phyloP scores from a whole-genome alignment of 2,888 invertebrate genomes.

The Drosophila dives region DNA sequence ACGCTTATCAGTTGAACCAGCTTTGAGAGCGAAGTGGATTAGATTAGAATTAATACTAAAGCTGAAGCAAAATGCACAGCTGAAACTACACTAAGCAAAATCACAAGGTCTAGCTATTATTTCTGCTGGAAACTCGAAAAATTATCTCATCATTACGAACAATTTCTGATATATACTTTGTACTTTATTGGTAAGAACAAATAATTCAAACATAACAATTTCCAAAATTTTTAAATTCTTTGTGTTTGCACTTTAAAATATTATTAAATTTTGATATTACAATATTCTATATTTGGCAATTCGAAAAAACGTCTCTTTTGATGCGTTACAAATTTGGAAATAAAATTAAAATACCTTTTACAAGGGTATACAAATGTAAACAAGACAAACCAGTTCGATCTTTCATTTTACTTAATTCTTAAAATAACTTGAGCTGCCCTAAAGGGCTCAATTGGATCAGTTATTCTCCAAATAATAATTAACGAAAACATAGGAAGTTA shows the following conservation, averaged over 20 bases:
- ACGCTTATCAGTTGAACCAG: conserved; percentile 29
- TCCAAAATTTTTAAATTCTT: too few relatives aligned
- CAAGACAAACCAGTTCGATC: neutral
- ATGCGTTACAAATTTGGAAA: neutral
- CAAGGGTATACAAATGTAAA: neutral
- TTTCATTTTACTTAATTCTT: neutral
- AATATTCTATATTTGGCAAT: neutral
- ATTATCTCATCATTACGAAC: neutral
- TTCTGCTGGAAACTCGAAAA: neutral
- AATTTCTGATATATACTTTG: neutral
- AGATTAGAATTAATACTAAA: conserved; percentile 1
- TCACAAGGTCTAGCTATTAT: neutral
- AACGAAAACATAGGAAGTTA: neutral
- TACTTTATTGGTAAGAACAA: neutral
- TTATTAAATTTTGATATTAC: neutral
- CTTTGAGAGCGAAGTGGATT: conserved; percentile 10
- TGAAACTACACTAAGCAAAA: conserved; percentile 1
- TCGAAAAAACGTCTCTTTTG: neutral
- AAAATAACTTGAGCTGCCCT: neutral
- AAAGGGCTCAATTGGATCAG: neutral
- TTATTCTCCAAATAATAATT: neutral
- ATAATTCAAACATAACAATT: too few relatives aligned
- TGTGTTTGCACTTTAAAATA: neutral
- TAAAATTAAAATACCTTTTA: neutral
- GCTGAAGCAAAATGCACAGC: neutral